Percentiles rank a stretch among this genome's conserved stretches.
Evolutionary conservation across 1,140 invertebrate genomes (phyloP).

Genomic region (Nautilus pompilius): DNA sequence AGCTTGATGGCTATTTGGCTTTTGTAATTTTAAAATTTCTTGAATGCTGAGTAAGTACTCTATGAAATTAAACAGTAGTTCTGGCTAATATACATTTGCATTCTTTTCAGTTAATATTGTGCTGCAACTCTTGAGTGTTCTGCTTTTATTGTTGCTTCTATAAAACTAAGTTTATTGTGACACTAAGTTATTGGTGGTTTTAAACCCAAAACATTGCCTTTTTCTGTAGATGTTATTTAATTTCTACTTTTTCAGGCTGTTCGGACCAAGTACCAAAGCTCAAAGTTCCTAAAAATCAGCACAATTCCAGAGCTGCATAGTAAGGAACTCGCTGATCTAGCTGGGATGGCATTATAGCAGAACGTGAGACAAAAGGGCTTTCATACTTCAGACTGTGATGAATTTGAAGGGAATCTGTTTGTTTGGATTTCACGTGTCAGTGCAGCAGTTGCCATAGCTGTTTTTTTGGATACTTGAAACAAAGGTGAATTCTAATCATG

Average conservation of each 20-base stretch:
- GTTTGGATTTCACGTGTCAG: too few species aligned
- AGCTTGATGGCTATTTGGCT: too few species aligned
- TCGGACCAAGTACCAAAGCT: conserved; percentile 56
- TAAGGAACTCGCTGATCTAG: conserved; percentile 38
- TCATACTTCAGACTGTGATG: too few species aligned
- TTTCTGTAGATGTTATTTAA: conserved; percentile 7
- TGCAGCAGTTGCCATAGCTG: too few species aligned
- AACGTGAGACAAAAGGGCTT: too few species aligned
- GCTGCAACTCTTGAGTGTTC: neutral
- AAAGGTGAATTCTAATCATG: too few species aligned
- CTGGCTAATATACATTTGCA: neutral
- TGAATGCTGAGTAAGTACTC: neutral
- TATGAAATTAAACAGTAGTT: neutral
- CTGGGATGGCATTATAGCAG: too few species aligned
- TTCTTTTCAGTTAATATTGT: neutral
- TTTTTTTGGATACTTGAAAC: too few species aligned
- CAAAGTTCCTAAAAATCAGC: conserved; percentile 58
- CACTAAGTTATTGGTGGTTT: conserved; percentile 8
- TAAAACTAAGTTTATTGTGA: neutral
- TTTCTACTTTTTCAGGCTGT: conserved; percentile 56
- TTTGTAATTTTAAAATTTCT: neutral
- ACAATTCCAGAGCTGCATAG: conserved; percentile 53
- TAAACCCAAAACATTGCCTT: neutral
- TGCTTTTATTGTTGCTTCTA: neutral
- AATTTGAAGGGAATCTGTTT: too few species aligned